These are phyloP conservation scores for Hepsetus odoe DNA, from an alignment of 2,113 vertebrate species.

Conservation along the genomic window DNA sequence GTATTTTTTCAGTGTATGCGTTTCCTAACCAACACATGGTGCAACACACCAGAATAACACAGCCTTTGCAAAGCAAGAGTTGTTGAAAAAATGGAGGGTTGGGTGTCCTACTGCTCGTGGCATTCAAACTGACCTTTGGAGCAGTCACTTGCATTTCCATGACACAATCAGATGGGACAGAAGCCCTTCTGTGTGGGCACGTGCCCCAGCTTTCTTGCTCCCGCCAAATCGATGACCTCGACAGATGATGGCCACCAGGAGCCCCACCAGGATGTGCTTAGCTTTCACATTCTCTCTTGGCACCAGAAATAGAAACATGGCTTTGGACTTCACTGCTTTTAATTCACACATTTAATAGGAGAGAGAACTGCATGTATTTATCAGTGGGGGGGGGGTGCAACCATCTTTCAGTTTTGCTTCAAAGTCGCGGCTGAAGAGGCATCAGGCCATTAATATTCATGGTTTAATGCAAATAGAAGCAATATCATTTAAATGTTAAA, in stretches of 20 bases:
- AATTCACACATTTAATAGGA: not conserved
- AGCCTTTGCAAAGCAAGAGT: not conserved
- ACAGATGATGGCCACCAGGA: conserved; percentile 55
- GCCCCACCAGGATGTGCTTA: conserved; percentile 25
- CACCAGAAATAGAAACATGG: conserved; percentile 5
- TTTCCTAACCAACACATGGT: not conserved
- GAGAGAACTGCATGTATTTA: not conserved
- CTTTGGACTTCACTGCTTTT: conserved; percentile 10
- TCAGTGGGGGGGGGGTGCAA: not conserved
- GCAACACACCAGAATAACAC: not conserved
- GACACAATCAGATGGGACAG: conserved; percentile 22
- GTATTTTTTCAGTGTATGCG: too few relatives aligned
- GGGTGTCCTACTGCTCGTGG: conserved; percentile 6
- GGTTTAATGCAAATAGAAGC: conserved; percentile 13
- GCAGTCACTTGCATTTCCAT: conserved; percentile 26
- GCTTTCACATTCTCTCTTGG: conserved; percentile 44
- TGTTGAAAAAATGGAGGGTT: not conserved
- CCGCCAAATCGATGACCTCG: conserved; percentile 60
- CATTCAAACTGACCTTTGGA: conserved; percentile 33
- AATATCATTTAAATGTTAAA: conserved; percentile 23
- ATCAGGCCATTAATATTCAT: conserved; percentile 33
- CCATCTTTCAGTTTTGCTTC: conserved; percentile 8
- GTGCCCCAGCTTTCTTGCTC: conserved; percentile 3
- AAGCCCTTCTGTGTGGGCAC: not conserved
- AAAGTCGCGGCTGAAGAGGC: conserved; percentile 18